phyloP scores from a whole-genome alignment of 2,888 invertebrate species.

The Physocephala rufipes region DNA sequence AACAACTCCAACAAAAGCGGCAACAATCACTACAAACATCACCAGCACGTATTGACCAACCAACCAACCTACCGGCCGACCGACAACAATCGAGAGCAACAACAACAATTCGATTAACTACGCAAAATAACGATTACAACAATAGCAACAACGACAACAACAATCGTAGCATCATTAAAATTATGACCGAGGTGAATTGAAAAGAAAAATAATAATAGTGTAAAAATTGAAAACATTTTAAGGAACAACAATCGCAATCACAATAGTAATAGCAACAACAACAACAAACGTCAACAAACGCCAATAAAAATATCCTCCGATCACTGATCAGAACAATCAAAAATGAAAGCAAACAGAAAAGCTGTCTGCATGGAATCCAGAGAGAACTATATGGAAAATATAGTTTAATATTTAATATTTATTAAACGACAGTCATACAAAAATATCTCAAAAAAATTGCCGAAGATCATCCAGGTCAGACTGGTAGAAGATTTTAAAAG shows the following conservation, averaged over 20 bases:
- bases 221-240: background rate
- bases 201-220: background rate
- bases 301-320: background rate
- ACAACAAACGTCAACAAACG: conserved; percentile 15
- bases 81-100: too few species aligned
- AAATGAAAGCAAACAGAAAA: background rate
- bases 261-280: conserved; percentile 29
- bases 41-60: too few species aligned
- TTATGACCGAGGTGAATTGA: background rate
- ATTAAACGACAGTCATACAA: too few species aligned
- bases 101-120: too few species aligned
- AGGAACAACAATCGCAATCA: background rate
- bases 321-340: background rate
- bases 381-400: too few species aligned
- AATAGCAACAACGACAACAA: conserved; percentile 10
- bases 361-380: background rate
- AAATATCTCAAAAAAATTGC: too few species aligned
- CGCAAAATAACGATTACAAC: too few species aligned
- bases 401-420: too few species aligned
- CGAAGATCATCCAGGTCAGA: too few species aligned
- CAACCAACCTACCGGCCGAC: too few species aligned
- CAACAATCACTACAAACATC: conserved; percentile 6
- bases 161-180: conserved; percentile 1
- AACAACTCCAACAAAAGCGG: background rate
- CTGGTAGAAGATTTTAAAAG: too few species aligned